phyloP scores from a whole-genome alignment of 2,797 vertebrate genomes.

The Chrosomus eos region DNA sequence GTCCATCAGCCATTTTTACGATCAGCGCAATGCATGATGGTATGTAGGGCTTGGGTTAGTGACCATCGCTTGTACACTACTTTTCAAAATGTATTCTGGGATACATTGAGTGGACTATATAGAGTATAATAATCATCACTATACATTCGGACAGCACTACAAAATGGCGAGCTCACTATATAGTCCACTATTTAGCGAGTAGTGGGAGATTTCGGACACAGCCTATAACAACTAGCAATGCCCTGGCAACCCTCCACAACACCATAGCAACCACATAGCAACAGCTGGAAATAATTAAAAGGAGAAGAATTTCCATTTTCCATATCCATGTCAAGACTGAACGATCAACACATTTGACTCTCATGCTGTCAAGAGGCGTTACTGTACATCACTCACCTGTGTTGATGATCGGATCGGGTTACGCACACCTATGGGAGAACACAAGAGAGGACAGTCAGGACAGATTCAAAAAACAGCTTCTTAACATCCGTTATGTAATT shows the following conservation, averaged over 20 bases:
- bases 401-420: constrained; percentile 70
- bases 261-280: background rate
- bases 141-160: too few species aligned
- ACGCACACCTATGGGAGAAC: constrained; percentile 73
- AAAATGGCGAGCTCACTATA: too few species aligned
- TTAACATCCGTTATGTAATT: constrained; percentile 14
- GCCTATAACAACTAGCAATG: background rate
- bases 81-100: too few species aligned
- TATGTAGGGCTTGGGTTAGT: too few species aligned
- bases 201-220: background rate
- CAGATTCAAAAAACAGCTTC: constrained; percentile 41
- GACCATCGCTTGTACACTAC: too few species aligned
- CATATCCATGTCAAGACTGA: background rate
- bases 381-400: constrained; percentile 73
- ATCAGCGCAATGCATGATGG: too few species aligned
- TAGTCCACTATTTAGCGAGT: too few species aligned
- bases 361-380: background rate
- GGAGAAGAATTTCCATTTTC: background rate
- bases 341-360: background rate
- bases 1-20: too few species aligned
- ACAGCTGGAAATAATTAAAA: background rate
- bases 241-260: background rate
- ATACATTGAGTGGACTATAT: too few species aligned
- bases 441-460: constrained; percentile 50
- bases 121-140: too few species aligned